Evolutionary conservation across 2,113 vertebrate species (phyloP).

Genomic region (Chaenocephalus aceratus): DNA sequence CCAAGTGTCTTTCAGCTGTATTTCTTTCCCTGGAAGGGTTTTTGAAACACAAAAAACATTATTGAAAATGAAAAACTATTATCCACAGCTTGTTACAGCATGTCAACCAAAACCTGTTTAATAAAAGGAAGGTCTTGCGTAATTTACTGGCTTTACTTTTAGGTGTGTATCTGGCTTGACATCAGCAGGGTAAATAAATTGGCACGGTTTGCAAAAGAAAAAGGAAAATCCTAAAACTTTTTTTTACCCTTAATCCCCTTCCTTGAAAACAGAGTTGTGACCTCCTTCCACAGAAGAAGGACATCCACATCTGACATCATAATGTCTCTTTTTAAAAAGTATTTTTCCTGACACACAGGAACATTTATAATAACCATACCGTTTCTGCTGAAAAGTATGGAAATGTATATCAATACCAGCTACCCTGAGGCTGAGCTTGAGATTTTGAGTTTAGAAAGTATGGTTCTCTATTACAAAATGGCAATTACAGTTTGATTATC

Average conservation of each 20-base stretch:
- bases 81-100: not conserved
- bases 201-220: not conserved
- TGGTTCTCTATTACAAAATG: not conserved
- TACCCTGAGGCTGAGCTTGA: not conserved
- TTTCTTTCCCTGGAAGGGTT: not conserved
- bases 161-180: not conserved
- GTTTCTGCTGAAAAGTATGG: not conserved
- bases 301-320: not conserved
- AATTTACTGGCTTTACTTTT: not conserved
- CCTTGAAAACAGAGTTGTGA: not conserved
- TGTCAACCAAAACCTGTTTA: not conserved
- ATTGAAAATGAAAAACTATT: not conserved
- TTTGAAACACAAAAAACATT: not conserved
- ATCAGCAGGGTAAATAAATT: not conserved
- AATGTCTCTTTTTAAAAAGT: not conserved
- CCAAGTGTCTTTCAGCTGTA: not conserved
- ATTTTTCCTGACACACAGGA: not conserved
- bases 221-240: not conserved
- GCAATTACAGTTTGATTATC: not conserved
- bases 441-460: not conserved
- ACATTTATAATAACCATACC: not conserved
- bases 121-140: not conserved
- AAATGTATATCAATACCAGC: not conserved
- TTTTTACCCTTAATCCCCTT: not conserved
- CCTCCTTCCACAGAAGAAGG: not conserved